Percentiles rank a stretch among this genome's conserved stretches.
Conservation (phyloP, 1,140 invertebrate genomes). For the Chrysomallon squamiferum region DNA sequence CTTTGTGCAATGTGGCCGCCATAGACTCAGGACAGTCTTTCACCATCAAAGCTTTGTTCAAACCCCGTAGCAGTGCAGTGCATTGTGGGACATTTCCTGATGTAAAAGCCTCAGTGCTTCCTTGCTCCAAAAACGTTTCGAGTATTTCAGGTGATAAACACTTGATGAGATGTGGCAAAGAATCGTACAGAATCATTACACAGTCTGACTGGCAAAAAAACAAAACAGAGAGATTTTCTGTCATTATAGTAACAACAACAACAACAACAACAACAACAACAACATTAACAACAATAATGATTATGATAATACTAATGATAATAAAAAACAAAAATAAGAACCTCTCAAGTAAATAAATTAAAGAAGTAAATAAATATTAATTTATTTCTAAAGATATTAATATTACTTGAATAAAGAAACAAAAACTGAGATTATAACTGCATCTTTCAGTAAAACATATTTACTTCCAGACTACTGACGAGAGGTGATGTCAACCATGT, state of each 20-base stretch:
- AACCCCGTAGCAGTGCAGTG: constrained; percentile 36
- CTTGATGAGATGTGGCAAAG: constrained; percentile 28
- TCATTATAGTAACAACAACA: no score
- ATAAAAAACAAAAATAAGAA: no score
- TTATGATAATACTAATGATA: no score
- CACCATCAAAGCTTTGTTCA: constrained; percentile 38
- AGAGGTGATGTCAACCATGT: constrained; percentile 45
- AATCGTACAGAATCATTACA: constrained; percentile 9
- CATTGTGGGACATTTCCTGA: constrained; percentile 4
- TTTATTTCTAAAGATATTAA: no score
- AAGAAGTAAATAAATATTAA: no score
- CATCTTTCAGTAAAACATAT: no score
- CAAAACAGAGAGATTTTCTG: background rate
- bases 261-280: no score
- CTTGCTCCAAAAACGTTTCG: constrained; percentile 30
- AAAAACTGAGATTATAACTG: no score
- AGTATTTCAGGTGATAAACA: constrained; percentile 23
- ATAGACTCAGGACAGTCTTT: constrained; percentile 48
- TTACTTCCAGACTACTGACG: constrained; percentile 35
- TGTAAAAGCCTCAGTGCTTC: constrained; percentile 25
- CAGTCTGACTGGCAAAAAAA: constrained; percentile 13
- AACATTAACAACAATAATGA: no score
- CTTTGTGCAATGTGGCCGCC: constrained; percentile 30
- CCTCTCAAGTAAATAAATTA: no score
- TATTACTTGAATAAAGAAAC: no score